Evolutionary conservation across 2,113 vertebrate genomes (phyloP).

Genomic region (Abramis brama): DNA sequence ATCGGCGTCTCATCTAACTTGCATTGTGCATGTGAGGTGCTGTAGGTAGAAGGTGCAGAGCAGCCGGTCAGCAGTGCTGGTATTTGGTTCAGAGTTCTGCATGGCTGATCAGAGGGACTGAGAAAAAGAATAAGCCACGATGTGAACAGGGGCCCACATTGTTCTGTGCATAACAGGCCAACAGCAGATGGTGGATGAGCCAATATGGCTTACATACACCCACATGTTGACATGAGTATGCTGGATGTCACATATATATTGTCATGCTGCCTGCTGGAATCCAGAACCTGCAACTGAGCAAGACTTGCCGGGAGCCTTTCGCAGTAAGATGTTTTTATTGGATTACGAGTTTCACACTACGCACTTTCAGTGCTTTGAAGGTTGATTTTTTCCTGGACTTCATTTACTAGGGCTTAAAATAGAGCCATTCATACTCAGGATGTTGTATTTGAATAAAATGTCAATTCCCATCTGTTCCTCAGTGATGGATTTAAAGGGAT

Average conservation of each 20-base stretch:
- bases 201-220: constrained; percentile 27
- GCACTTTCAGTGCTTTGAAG: constrained; percentile 18
- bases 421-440: not conserved
- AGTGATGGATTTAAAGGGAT: not conserved
- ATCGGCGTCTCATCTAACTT: constrained; percentile 11
- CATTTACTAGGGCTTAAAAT: constrained; percentile 18
- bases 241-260: constrained; percentile 12
- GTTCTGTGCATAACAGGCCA: constrained; percentile 18
- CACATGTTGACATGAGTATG: not conserved
- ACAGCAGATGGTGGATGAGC: constrained; percentile 46
- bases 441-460: constrained; percentile 21
- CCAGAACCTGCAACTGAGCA: not conserved
- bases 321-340: constrained; percentile 28
- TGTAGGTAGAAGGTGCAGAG: constrained; percentile 9
- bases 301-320: not conserved
- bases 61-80: constrained; percentile 37
- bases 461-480: not conserved
- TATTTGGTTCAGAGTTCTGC: constrained; percentile 50
- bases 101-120: constrained; percentile 44
- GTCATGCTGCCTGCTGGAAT: constrained; percentile 16
- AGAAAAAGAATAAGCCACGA: constrained; percentile 33
- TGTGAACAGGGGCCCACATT: constrained; percentile 47
- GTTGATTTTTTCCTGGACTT: constrained; percentile 18
- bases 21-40: constrained; percentile 41
- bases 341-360: constrained; percentile 11